A percentile compares a stretch with the other conserved stretches of the same genome.
These are phyloP conservation scores for Heteromormyrus szaboi DNA, from an alignment of 2,797 vertebrate genomes.

Conservation along the genomic window DNA sequence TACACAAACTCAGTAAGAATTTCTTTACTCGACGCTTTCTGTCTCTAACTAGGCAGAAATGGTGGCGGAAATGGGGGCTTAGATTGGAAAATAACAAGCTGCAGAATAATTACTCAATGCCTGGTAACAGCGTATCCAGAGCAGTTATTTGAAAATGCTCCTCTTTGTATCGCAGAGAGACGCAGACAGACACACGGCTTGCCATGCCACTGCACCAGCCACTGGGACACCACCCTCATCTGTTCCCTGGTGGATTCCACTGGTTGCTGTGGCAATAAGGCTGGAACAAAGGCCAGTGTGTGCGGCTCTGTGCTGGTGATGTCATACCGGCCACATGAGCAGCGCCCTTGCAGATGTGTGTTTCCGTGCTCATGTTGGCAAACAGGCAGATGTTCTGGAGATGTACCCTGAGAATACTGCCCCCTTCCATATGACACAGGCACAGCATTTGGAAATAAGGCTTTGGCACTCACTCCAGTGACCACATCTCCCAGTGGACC, in stretches of 20 bases:
- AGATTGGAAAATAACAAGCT: not conserved
- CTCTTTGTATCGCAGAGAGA: not conserved
- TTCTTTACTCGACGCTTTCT: not conserved
- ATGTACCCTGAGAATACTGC: not conserved
- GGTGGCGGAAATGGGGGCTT: not conserved
- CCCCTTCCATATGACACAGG: not conserved
- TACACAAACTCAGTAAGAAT: not conserved
- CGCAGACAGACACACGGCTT: not conserved
- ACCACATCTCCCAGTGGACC: not conserved
- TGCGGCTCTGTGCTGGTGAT: not conserved
- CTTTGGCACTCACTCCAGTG: not conserved
- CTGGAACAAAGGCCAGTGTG: slow-evolving; percentile 2
- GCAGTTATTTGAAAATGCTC: not conserved
- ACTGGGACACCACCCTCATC: not conserved
- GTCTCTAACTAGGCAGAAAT: not conserved
- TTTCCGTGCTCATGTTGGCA: slow-evolving; percentile 20
- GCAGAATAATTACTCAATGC: not conserved
- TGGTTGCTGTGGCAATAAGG: not conserved
- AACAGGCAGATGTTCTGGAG: not conserved
- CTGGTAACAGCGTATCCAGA: not conserved
- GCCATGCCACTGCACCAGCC: not conserved
- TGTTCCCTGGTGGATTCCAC: not conserved
- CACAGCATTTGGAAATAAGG: not conserved
- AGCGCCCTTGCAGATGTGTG: not conserved
- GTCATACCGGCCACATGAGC: not conserved